These are phyloP conservation scores for Argopecten irradians DNA, from an alignment of 1,140 invertebrate species.

Conservation along the genomic window DNA sequence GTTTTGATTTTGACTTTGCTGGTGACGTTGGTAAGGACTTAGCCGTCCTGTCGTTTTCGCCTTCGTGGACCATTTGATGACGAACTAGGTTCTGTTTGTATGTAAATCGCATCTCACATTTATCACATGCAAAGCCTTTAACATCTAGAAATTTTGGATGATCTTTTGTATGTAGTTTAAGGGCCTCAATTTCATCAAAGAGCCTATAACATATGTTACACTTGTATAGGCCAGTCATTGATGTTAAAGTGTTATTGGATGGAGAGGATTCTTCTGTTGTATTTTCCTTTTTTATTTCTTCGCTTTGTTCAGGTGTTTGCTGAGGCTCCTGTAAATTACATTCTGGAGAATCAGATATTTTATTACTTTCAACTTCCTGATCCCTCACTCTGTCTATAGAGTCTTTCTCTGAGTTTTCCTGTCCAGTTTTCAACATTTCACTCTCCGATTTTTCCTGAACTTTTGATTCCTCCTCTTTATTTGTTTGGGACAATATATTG, in stretches of 20 bases:
- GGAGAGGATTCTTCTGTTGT: neutral
- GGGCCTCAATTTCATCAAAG: constrained; percentile 72
- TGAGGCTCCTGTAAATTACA: neutral
- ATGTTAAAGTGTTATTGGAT: neutral
- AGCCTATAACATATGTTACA: constrained; percentile 76
- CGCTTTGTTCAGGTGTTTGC: neutral
- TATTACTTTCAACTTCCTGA: neutral
- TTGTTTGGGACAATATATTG: neutral
- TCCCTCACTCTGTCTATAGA: neutral
- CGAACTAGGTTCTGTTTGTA: constrained; percentile 70
- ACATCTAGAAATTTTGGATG: constrained; percentile 51
- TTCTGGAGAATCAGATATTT: neutral
- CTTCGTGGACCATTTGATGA: constrained; percentile 70
- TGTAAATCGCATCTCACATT: constrained; percentile 74
- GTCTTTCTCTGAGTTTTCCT: neutral
- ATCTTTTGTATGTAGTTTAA: constrained; percentile 64
- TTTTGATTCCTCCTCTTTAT: constrained; percentile 13
- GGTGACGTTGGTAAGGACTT: neutral
- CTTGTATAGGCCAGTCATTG: constrained; percentile 70
- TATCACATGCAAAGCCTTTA: constrained; percentile 70
- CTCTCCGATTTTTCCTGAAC: neutral
- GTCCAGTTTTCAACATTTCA: neutral
- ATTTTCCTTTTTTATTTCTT: constrained; percentile 23
- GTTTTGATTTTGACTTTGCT: constrained; percentile 34
- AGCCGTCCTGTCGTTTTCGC: constrained; percentile 11